Conservation (phyloP, 2,888 invertebrate species). For the Nephrotoma flavescens region DNA sequence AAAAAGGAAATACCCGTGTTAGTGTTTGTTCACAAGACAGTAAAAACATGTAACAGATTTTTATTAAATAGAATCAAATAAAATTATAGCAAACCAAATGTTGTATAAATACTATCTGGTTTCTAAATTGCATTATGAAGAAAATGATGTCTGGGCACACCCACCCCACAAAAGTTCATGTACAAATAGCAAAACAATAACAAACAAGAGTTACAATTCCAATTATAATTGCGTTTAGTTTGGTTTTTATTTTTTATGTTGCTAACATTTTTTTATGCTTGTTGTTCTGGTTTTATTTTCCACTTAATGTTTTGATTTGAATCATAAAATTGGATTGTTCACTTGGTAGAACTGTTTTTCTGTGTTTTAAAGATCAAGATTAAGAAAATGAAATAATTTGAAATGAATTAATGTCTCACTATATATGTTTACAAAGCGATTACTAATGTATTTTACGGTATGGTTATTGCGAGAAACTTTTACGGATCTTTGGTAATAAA, state of each 20-base stretch:
- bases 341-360: not conserved
- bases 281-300: not conserved
- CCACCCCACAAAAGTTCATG: not conserved
- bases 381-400: not conserved
- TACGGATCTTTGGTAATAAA: too few relatives aligned
- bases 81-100: too few relatives aligned
- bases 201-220: not conserved
- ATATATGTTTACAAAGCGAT: not conserved
- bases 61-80: not conserved
- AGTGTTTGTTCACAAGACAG: not conserved
- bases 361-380: not conserved
- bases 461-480: not conserved
- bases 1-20: not conserved
- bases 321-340: not conserved
- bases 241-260: not conserved
- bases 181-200: not conserved
- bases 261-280: not conserved
- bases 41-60: not conserved
- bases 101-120: too few relatives aligned
- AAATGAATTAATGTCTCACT: not conserved
- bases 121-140: not conserved
- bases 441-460: not conserved
- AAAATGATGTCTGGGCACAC: not conserved
- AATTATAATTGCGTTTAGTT: not conserved
- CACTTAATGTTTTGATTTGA: not conserved